These are phyloP conservation scores for Drosophila atripex DNA, from an alignment of 2,888 invertebrate genomes.

Conservation along the genomic window DNA sequence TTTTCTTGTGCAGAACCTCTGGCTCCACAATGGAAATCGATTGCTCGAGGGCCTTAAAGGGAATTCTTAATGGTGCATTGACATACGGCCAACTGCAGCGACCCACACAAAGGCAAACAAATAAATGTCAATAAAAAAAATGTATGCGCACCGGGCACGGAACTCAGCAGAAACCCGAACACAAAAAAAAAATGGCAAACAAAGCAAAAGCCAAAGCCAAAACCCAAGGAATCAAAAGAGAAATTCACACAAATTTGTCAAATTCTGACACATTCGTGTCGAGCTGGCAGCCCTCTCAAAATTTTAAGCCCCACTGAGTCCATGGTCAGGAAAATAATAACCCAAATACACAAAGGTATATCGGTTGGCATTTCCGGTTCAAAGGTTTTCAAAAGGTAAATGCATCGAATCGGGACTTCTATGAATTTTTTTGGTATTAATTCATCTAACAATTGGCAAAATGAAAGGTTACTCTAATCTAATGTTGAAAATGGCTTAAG, in stretches of 20 bases:
- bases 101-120: slow-evolving; percentile 30
- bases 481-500: not conserved
- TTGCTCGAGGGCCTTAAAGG: slow-evolving; percentile 52
- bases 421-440: no score
- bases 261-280: slow-evolving; percentile 47
- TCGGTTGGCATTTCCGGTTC: slow-evolving; percentile 23
- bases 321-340: slow-evolving; percentile 18
- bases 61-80: slow-evolving; percentile 76
- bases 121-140: slow-evolving; percentile 53
- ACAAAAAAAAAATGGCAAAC: not conserved
- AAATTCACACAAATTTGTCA: slow-evolving; percentile 63
- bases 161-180: not conserved
- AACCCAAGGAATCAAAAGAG: slow-evolving; percentile 16
- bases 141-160: slow-evolving; percentile 22
- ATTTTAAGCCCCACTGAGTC: slow-evolving; percentile 24
- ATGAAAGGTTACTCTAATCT: no score
- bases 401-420: not conserved
- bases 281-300: slow-evolving; percentile 15
- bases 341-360: slow-evolving; percentile 2
- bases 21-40: slow-evolving; percentile 67
- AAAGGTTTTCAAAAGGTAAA: slow-evolving; percentile 6
- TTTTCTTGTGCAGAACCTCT: slow-evolving; percentile 3
- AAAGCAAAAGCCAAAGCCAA: slow-evolving; percentile 16
- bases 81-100: slow-evolving; percentile 63
- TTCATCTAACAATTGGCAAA: no score